These are phyloP conservation scores for Ylistrum balloti DNA, from an alignment of 1,140 invertebrate genomes.

Conservation along the genomic window DNA sequence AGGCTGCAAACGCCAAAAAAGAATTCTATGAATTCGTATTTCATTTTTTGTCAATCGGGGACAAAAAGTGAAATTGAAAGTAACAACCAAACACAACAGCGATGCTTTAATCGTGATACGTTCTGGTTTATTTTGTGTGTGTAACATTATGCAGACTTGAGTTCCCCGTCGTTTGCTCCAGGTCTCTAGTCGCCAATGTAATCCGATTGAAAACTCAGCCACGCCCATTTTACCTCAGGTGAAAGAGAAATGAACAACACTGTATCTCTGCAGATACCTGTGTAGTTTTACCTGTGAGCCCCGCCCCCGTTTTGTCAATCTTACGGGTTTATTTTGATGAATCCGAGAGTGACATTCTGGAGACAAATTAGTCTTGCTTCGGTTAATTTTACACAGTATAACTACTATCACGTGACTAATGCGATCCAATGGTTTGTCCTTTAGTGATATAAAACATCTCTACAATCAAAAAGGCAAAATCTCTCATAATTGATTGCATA, in stretches of 20 bases:
- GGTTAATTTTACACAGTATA: slow-evolving; percentile 40
- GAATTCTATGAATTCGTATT: background rate
- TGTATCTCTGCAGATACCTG: background rate
- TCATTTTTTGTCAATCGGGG: slow-evolving; percentile 2
- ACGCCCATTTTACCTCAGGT: slow-evolving; percentile 17
- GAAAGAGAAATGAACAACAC: slow-evolving; percentile 16
- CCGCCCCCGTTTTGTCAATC: slow-evolving; percentile 37
- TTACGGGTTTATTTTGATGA: slow-evolving; percentile 19
- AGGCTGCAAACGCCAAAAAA: slow-evolving; percentile 18
- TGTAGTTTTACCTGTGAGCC: background rate
- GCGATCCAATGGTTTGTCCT: background rate
- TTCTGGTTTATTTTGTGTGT: background rate
- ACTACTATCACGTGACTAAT: slow-evolving; percentile 21
- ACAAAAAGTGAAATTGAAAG: slow-evolving; percentile 19
- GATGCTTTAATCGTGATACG: background rate
- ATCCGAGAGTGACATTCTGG: background rate
- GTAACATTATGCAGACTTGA: slow-evolving; percentile 17
- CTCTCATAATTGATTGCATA: slow-evolving; percentile 28
- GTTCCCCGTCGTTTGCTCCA: background rate
- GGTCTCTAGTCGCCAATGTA: slow-evolving; percentile 9
- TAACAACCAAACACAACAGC: background rate
- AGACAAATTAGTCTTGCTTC: slow-evolving; percentile 28
- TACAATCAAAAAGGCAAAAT: background rate
- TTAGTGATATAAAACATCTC: background rate
- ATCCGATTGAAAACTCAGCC: slow-evolving; percentile 22